These are phyloP conservation scores for Psephotus haematonotus DNA, from an alignment of 2,113 vertebrate species.

Conservation along the genomic window DNA sequence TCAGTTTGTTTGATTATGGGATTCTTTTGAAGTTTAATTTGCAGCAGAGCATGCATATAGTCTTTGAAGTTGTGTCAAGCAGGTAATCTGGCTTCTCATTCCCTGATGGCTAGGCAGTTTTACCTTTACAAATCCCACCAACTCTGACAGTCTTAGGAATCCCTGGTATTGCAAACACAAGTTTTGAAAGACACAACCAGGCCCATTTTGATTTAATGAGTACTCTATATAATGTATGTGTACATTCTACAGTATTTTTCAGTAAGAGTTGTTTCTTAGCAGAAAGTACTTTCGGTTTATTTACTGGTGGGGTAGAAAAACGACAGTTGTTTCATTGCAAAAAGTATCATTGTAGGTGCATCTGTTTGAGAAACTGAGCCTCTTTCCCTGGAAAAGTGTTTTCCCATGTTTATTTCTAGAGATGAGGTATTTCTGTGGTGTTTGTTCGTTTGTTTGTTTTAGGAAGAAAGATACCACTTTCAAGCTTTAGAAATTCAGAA, in stretches of 20 bases:
- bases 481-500: background rate
- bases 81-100: background rate
- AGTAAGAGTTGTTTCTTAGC: background rate
- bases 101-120: background rate
- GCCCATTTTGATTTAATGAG: background rate
- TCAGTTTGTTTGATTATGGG: constrained; percentile 31
- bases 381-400: background rate
- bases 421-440: background rate
- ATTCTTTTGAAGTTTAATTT: constrained; percentile 43
- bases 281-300: background rate
- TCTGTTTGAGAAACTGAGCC: background rate
- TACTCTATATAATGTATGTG: background rate
- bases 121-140: background rate
- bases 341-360: background rate
- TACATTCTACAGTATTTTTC: background rate
- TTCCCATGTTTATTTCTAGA: background rate
- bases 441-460: background rate
- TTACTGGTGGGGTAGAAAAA: background rate
- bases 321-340: background rate
- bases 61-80: constrained; percentile 23
- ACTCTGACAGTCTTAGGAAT: background rate
- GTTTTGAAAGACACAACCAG: background rate
- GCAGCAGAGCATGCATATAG: background rate
- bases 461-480: background rate
- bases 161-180: background rate